phyloP scores from a whole-genome alignment of 2,888 invertebrate genomes.

The Scaptomyza reducta region DNA sequence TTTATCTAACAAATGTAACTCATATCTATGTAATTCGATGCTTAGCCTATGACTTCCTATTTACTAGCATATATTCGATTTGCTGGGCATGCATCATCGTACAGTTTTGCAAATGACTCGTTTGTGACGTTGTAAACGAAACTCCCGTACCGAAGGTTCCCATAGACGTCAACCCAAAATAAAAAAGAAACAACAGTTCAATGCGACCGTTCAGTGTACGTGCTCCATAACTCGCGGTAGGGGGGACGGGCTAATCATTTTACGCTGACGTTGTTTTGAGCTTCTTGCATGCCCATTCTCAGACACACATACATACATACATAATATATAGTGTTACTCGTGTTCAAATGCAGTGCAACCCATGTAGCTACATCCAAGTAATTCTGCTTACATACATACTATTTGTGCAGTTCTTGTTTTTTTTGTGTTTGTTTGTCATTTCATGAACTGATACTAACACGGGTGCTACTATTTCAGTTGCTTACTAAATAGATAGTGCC shows the following conservation, averaged over 20 bases:
- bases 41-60: slow-evolving; percentile 63
- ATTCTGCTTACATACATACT: slow-evolving; percentile 53
- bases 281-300: slow-evolving; percentile 62
- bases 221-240: slow-evolving; percentile 51
- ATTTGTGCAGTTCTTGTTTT: slow-evolving; percentile 16
- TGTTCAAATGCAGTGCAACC: slow-evolving; percentile 66
- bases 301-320: slow-evolving; percentile 19
- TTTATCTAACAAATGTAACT: slow-evolving; percentile 9
- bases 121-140: slow-evolving; percentile 54
- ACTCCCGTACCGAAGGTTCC: slow-evolving; percentile 70
- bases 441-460: slow-evolving; percentile 75
- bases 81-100: slow-evolving; percentile 34
- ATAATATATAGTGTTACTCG: slow-evolving; percentile 39
- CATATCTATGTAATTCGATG: slow-evolving; percentile 46
- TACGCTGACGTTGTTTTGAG: slow-evolving; percentile 73
- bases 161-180: slow-evolving; percentile 38
- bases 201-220: slow-evolving; percentile 49
- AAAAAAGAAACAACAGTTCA: slow-evolving; percentile 15
- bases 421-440: slow-evolving; percentile 38
- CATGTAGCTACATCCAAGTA: slow-evolving; percentile 59
- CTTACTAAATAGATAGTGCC: slow-evolving; percentile 79
- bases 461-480: slow-evolving; percentile 81
- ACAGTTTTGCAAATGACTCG: slow-evolving; percentile 41
- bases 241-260: slow-evolving; percentile 68
- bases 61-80: slow-evolving; percentile 18